Percentiles rank a stretch among this genome's conserved stretches.
Evolutionary conservation across 2,797 vertebrate species (phyloP).

Genomic region (Dryobates pubescens): DNA sequence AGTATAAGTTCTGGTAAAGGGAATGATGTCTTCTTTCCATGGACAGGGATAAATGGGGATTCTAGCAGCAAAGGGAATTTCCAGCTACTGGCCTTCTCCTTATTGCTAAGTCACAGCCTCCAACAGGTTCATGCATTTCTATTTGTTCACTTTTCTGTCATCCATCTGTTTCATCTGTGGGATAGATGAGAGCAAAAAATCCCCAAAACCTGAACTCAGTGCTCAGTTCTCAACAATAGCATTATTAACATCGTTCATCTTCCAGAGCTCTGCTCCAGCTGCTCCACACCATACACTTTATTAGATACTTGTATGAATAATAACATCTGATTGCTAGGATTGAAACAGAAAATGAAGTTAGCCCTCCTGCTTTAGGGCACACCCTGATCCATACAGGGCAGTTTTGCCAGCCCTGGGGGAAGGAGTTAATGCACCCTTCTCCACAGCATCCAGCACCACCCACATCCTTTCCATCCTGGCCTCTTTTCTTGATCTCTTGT

Average conservation of each 20-base stretch:
- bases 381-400: background rate
- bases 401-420: background rate
- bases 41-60: background rate
- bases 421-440: background rate
- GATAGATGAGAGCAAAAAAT: background rate
- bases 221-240: conserved; percentile 21
- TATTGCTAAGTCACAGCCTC: background rate
- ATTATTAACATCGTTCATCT: conserved; percentile 39
- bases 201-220: conserved; percentile 1
- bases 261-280: conserved; percentile 34
- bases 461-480: background rate
- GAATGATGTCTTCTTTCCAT: background rate
- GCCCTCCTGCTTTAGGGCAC: conserved; percentile 7
- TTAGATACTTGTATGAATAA: conserved; percentile 37
- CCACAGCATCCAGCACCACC: background rate
- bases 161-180: background rate
- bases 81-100: background rate
- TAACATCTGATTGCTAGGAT: background rate
- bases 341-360: conserved; percentile 20
- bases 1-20: background rate
- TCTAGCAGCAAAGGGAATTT: background rate
- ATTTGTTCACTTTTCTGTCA: background rate
- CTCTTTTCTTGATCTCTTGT: background rate
- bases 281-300: conserved; percentile 2
- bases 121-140: background rate